Evolutionary conservation across 2,888 invertebrate genomes (phyloP).

Genomic region (Sinodicranocentrus sp.): DNA sequence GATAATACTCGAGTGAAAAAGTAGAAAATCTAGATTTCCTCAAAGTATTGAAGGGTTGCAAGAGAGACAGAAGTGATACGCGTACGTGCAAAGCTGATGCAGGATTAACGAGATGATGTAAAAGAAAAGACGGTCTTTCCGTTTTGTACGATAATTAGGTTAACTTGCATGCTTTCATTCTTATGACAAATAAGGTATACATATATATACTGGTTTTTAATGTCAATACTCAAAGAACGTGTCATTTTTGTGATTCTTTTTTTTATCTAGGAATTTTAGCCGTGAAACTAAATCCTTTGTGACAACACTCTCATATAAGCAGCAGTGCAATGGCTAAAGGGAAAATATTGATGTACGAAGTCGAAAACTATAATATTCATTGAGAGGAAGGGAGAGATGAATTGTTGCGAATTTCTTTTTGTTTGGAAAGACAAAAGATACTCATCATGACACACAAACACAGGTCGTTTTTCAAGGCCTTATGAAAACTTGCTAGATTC

Average conservation of each 20-base stretch:
- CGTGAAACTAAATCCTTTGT: no score
- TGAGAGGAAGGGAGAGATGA: not conserved
- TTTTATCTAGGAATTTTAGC: no score
- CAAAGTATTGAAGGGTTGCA: not conserved
- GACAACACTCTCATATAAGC: no score
- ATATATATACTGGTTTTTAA: not conserved
- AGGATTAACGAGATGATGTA: conserved; percentile 5
- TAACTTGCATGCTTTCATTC: not conserved
- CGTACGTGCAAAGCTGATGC: not conserved
- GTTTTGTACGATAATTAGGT: conserved; percentile 10
- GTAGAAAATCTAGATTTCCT: conserved; percentile 28
- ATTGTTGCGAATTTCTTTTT: not conserved
- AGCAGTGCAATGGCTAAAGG: no score
- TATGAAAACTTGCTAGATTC: not conserved
- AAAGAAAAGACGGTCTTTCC: conserved; percentile 1
- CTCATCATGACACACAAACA: conserved; percentile 12
- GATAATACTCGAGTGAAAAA: conserved; percentile 10
- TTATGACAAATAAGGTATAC: not conserved
- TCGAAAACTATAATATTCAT: not conserved
- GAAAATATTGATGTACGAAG: no score
- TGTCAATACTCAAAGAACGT: not conserved
- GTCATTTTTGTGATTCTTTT: no score
- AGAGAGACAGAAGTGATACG: not conserved
- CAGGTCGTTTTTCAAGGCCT: conserved; percentile 29
- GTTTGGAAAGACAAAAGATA: conserved; percentile 13